Percentiles rank a stretch among this genome's conserved stretches.
Evolutionary conservation across 1,140 invertebrate genomes (phyloP).

Genomic region (Anthonomus grandis): DNA sequence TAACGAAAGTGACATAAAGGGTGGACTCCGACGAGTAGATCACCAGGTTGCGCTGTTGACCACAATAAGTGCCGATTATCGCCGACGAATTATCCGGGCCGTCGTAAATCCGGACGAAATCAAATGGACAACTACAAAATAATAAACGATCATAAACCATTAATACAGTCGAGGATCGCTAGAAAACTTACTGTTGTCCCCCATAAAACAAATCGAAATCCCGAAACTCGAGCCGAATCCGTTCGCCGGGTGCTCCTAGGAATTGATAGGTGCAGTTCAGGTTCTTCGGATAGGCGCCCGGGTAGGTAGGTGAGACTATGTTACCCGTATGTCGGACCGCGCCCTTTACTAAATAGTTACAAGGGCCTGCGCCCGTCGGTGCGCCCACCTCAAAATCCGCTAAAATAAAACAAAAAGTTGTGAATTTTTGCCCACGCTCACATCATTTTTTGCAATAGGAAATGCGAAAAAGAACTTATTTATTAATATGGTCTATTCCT

Average conservation of each 20-base stretch:
- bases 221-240: constrained; percentile 93
- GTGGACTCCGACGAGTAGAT: constrained; percentile 89
- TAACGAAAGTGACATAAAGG: constrained; percentile 86
- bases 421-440: too few species aligned
- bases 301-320: constrained; percentile 96
- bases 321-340: constrained; percentile 74
- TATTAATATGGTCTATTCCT: too few species aligned
- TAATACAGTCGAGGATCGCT: too few species aligned
- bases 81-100: constrained; percentile 80
- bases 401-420: constrained; percentile 44
- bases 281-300: constrained; percentile 97
- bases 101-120: constrained; percentile 95
- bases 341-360: constrained; percentile 78
- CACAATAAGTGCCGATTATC: constrained; percentile 96
- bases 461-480: too few species aligned
- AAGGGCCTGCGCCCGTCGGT: constrained; percentile 70
- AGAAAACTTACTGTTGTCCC: constrained; percentile 89
- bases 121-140: constrained; percentile 88
- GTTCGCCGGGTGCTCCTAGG: constrained; percentile 82
- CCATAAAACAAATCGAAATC: constrained; percentile 99
- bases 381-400: constrained; percentile 90
- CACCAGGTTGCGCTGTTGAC: constrained; percentile 92
- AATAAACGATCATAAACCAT: background rate
- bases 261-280: constrained; percentile 91
- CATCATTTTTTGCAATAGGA: too few species aligned